These are phyloP conservation scores for Rhopalosiphum padi DNA, from an alignment of 1,140 invertebrate genomes.

Conservation along the genomic window DNA sequence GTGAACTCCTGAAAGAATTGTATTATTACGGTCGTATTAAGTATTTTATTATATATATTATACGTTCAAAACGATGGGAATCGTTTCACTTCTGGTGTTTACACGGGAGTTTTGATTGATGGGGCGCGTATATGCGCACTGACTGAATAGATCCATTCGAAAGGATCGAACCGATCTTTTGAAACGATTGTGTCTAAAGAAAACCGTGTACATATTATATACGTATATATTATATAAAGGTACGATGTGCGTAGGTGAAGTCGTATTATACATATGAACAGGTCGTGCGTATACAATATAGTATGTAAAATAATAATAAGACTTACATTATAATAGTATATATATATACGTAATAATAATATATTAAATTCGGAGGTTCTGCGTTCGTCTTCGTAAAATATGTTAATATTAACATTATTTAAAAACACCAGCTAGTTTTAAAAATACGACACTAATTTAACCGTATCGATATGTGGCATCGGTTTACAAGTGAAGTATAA, in stretches of 20 bases:
- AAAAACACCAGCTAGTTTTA: background rate
- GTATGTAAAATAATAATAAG: background rate
- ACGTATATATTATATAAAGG: background rate
- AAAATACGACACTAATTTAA: background rate
- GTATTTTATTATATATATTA: background rate
- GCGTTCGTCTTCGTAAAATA: no score
- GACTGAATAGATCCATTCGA: background rate
- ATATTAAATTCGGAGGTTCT: background rate
- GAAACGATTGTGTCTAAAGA: constrained; percentile 12
- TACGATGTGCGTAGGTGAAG: background rate
- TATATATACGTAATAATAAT: background rate
- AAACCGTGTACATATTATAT: background rate
- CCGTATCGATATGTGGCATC: background rate
- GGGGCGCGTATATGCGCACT: no score
- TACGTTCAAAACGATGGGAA: constrained; percentile 3
- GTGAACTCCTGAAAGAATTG: no score
- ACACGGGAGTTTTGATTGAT: constrained; percentile 14
- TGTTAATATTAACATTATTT: background rate
- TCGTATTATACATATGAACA: background rate
- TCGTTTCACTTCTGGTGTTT: constrained; percentile 34
- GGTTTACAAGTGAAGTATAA: no score
- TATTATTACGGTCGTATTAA: background rate
- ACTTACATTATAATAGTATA: background rate
- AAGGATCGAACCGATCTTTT: constrained; percentile 17
- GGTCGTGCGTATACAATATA: background rate